phyloP scores from a whole-genome alignment of 2,888 invertebrate species.

The Calameuta pallipes region DNA sequence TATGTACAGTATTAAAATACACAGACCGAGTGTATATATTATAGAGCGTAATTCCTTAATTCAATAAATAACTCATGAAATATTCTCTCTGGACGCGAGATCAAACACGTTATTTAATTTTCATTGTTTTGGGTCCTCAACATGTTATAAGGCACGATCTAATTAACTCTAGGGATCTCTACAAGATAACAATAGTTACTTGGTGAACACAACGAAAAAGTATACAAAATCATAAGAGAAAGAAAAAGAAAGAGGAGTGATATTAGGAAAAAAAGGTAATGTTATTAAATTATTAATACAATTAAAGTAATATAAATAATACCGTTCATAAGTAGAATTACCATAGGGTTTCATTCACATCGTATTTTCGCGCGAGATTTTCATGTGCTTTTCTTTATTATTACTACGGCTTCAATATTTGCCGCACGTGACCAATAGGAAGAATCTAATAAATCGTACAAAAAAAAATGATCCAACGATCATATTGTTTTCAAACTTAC shows the following conservation, averaged over 20 bases:
- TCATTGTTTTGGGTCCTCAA: conserved; percentile 23
- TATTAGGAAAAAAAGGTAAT: conserved; percentile 35
- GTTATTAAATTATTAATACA: conserved; percentile 50
- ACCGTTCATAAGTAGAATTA: conserved; percentile 51
- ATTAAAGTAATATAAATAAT: conserved; percentile 52
- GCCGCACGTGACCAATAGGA: background rate
- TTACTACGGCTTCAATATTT: background rate
- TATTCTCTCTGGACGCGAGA: conserved; percentile 26
- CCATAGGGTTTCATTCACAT: conserved; percentile 21
- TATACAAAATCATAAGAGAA: conserved; percentile 22
- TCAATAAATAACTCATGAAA: conserved; percentile 36
- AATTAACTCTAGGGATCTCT: conserved; percentile 38
- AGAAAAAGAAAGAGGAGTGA: conserved; percentile 42
- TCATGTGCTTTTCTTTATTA: background rate
- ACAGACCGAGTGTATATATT: conserved; percentile 35
- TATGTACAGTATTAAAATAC: conserved; percentile 48
- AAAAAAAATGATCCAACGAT: background rate
- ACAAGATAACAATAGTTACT: conserved; percentile 48
- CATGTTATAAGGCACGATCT: conserved; percentile 45
- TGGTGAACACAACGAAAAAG: conserved; percentile 12
- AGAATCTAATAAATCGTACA: background rate
- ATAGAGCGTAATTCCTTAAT: conserved; percentile 27
- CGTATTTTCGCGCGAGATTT: background rate
- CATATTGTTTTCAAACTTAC: background rate
- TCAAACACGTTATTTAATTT: conserved; percentile 13